phyloP scores from a whole-genome alignment of 35 echinoderm and acorn worm genomes.

The Hemicentrotus pulcherrimus region DNA sequence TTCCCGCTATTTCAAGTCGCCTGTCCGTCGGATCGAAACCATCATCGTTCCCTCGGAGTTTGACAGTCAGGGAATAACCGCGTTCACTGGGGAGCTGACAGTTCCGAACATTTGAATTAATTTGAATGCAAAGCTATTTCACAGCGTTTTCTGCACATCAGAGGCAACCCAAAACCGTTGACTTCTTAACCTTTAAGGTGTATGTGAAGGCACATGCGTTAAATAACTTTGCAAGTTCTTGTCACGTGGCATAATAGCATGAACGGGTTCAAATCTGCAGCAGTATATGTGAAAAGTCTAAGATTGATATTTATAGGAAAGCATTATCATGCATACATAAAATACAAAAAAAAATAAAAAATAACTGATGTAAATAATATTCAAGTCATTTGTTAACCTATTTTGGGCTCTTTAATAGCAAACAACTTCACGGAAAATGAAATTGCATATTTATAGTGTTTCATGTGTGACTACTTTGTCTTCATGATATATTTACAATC shows the following conservation, averaged over 20 bases:
- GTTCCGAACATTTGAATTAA: neutral
- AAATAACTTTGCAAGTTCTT: neutral
- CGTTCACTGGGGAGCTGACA: neutral
- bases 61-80: neutral
- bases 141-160: neutral
- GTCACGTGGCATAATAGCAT: neutral
- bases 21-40: neutral
- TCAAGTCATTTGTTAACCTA: too few relatives aligned
- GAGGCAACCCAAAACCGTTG: neutral
- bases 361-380: too few relatives aligned
- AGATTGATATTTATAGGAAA: too few relatives aligned
- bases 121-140: neutral
- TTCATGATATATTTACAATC: neutral
- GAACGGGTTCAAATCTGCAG: too few relatives aligned
- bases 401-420: too few relatives aligned
- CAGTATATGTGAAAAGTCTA: too few relatives aligned
- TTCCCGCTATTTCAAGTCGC: neutral
- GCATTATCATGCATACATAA: too few relatives aligned
- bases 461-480: neutral
- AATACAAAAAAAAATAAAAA: too few relatives aligned
- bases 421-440: too few relatives aligned
- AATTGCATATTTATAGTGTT: too few relatives aligned
- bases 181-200: too few relatives aligned
- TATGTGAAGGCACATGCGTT: too few relatives aligned
- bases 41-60: neutral